Conservation (phyloP, 2,113 vertebrate species). For the Micromys minutus region DNA sequence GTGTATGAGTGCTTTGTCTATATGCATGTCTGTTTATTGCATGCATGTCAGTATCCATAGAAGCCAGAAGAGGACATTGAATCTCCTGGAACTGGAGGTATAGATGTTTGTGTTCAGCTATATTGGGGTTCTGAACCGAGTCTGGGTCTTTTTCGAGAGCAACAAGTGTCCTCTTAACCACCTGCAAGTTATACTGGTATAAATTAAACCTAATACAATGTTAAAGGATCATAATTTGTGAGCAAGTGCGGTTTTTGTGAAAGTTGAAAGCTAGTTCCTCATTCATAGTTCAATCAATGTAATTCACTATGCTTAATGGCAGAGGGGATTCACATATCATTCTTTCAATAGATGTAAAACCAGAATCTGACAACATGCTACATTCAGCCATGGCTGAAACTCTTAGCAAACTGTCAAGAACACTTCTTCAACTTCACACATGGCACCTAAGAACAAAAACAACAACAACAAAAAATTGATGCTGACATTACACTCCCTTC, state of each 20-base stretch:
- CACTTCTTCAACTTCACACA: not conserved
- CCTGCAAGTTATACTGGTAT: not conserved
- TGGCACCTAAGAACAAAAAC: not conserved
- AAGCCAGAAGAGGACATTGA: not conserved
- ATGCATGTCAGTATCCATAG: not conserved
- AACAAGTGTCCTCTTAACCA: not conserved
- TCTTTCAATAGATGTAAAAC: not conserved
- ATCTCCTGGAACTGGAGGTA: not conserved
- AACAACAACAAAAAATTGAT: not conserved
- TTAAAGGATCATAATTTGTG: not conserved
- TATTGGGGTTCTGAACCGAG: not conserved
- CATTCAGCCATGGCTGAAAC: not conserved
- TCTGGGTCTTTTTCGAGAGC: not conserved
- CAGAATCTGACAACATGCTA: not conserved
- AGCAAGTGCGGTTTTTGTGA: not conserved
- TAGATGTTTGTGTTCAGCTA: not conserved
- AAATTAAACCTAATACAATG: not conserved
- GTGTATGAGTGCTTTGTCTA: not conserved
- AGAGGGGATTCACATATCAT: not conserved
- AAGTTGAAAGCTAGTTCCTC: conserved; percentile 11
- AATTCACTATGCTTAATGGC: not conserved
- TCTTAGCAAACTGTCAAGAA: not conserved
- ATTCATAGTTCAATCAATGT: not conserved
- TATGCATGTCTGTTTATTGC: not conserved
- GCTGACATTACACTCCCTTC: not conserved